These are phyloP conservation scores for Prunella himalayana DNA, from an alignment of 2,113 vertebrate species.

Conservation along the genomic window DNA sequence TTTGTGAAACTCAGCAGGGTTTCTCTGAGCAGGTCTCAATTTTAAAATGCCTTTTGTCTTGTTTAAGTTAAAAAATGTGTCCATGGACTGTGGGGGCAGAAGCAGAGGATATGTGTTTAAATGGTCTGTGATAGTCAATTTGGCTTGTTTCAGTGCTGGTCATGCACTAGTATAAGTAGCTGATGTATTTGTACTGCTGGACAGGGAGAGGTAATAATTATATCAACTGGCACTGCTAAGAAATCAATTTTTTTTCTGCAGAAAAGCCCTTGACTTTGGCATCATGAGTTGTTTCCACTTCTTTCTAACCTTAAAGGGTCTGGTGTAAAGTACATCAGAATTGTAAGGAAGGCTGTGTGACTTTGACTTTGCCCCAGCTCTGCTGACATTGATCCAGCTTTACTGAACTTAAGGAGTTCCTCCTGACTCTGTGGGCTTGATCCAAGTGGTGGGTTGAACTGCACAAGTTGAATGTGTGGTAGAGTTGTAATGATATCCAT, in stretches of 20 bases:
- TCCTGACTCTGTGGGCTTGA: rapidly evolving
- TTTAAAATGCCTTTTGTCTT: slow-evolving; percentile 59
- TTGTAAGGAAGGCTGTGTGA: background rate
- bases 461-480: background rate
- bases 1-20: slow-evolving; percentile 58
- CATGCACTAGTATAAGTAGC: slow-evolving; percentile 36
- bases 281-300: background rate
- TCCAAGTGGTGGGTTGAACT: background rate
- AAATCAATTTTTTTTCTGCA: background rate
- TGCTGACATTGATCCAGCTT: background rate
- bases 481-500: background rate
- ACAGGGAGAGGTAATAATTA: slow-evolving; percentile 19
- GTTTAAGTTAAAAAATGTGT: slow-evolving; percentile 41
- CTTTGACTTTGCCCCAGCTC: background rate
- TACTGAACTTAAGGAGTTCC: background rate
- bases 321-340: background rate
- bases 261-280: background rate
- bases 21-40: slow-evolving; percentile 89
- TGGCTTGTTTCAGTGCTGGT: slow-evolving; percentile 52
- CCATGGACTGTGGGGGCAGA: background rate
- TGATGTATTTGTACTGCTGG: slow-evolving; percentile 52
- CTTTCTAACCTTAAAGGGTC: background rate
- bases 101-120: background rate
- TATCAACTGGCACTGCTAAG: background rate
- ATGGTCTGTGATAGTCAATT: slow-evolving; percentile 1